Conservation (phyloP, 2,888 invertebrate genomes). For the Drosophila lacicola region DNA sequence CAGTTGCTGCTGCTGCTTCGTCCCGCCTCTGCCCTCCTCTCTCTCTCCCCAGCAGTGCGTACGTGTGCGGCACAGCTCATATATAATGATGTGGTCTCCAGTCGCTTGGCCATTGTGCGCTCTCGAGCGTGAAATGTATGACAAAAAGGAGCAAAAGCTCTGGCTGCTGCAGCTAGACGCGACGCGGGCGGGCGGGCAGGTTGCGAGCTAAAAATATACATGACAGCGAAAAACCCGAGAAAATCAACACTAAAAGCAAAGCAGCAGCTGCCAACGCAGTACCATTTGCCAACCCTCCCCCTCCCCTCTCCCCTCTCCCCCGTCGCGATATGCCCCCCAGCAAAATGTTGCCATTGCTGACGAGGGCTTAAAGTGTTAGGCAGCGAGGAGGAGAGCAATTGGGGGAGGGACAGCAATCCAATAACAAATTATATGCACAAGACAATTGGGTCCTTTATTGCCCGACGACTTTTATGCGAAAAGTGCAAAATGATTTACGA, state of each 20-base stretch:
- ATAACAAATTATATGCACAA: constrained; percentile 79
- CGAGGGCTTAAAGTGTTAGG: constrained; percentile 18
- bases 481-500: constrained; percentile 82
- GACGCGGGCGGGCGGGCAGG: constrained; percentile 3
- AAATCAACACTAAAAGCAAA: constrained; percentile 69
- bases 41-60: constrained; percentile 21
- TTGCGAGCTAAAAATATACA: constrained; percentile 60
- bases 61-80: constrained; percentile 47
- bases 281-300: neutral
- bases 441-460: constrained; percentile 76
- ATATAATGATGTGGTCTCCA: constrained; percentile 74
- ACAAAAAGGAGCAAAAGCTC: constrained; percentile 66
- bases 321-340: constrained; percentile 3
- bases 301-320: neutral
- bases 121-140: constrained; percentile 77
- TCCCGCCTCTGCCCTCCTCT: neutral
- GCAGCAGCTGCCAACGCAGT: constrained; percentile 44
- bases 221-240: constrained; percentile 57
- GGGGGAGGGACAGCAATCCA: constrained; percentile 57
- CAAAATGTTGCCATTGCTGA: constrained; percentile 21
- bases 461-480: constrained; percentile 77
- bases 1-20: constrained; percentile 6
- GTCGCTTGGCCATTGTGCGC: constrained; percentile 60
- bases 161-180: constrained; percentile 9
- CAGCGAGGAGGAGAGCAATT: neutral